Conservation (phyloP, 2,888 invertebrate genomes). For the Litoditis marina region DNA sequence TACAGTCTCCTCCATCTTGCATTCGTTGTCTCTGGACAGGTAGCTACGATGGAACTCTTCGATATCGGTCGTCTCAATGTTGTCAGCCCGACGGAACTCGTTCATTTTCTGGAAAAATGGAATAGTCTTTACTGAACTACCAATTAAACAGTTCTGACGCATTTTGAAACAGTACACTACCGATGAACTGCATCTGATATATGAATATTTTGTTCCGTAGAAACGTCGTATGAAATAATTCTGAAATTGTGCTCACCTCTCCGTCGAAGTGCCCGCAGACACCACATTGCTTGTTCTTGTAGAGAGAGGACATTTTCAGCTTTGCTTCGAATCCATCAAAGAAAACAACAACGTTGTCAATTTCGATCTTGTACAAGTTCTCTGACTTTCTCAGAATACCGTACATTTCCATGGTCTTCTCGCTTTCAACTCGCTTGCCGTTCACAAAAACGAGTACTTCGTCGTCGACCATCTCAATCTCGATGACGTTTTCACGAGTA, state of each 20-base stretch:
- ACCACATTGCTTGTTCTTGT: conserved; percentile 53
- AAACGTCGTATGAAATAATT: conserved; percentile 33
- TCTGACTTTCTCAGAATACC: conserved; percentile 9
- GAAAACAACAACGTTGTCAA: conserved; percentile 28
- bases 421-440: conserved; percentile 39
- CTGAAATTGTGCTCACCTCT: conserved; percentile 29
- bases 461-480: conserved; percentile 24
- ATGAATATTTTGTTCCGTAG: too few species aligned
- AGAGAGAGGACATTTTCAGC: conserved; percentile 45
- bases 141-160: neutral
- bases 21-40: conserved; percentile 34
- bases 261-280: conserved; percentile 60
- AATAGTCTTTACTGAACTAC: neutral
- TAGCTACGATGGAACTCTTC: conserved; percentile 56
- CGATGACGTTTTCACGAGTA: conserved; percentile 29
- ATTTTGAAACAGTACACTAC: too few species aligned
- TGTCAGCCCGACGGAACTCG: conserved; percentile 48
- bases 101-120: conserved; percentile 29
- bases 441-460: conserved; percentile 32
- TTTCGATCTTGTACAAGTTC: conserved; percentile 22
- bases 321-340: conserved; percentile 52
- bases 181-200: too few species aligned
- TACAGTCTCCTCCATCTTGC: conserved; percentile 25
- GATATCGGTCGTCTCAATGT: conserved; percentile 41
- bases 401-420: conserved; percentile 25